Base-by-base conservation (phyloP, 2,888 invertebrate genomes). In the Lasioglossum villosulum region DNA sequence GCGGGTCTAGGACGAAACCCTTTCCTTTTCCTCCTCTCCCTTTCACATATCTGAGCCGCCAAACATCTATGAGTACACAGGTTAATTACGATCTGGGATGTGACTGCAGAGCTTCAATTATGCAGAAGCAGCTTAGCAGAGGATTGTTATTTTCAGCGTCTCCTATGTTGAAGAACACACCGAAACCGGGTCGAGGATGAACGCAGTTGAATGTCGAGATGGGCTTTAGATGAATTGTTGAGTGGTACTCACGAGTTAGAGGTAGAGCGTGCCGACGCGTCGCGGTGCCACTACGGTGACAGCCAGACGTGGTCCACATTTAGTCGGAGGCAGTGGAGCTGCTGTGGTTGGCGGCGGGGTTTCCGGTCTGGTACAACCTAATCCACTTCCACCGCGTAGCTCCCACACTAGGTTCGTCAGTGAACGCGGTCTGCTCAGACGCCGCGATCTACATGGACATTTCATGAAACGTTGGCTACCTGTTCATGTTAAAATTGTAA, bases 341-440 rank as follows among this genome's bases (percentile, higher is more conserved):
- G 88, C 90, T 86, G 89, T 92, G 81, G 92, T 95, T 82, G 92
- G 92, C 70, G 95, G 94, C 73, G 95, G 94, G 56, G 94, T 94
- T 91, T 95, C 95, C 86, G 94, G 94, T 89, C 95, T 93, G 83
- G 93, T 90, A 87, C 94, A 94, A 37, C 93, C 93, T 42, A 92
- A 92, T 27, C 94, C 94, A 83, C 91, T 94, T 89, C 94, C 95
- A 75, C 95, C 95, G 77, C 95, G 94, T 74, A 95, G 93, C 91
- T 98, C 98, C 98, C 98, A 98, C 87, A 98, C 98, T 93, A 98
- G 96, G 95, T 98, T 98, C 86, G 98, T 98, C 93, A 98, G 96
- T 84, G 98, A 98, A 91, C 98, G 97, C 78, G 98, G 98, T 93
- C 98, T 96, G 92, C 97, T 98, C 84, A 98, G 95, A 93, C 97